Percentiles rank a stretch among this genome's conserved stretches.
Evolutionary conservation across 2,888 invertebrate species (phyloP).

Genomic region (Criorhina ranunculi): DNA sequence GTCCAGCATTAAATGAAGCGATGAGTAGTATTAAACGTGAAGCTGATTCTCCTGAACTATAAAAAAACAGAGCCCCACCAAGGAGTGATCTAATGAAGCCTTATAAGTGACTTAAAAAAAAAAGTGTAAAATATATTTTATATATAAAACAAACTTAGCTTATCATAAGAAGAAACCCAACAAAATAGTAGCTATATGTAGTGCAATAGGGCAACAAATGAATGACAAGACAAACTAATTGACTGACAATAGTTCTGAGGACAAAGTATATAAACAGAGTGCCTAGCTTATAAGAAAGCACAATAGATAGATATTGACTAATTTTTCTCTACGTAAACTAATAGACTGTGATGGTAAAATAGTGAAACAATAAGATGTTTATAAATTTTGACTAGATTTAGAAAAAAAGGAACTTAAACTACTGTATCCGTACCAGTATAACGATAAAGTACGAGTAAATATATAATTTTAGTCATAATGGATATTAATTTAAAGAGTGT

Average conservation of each 20-base stretch:
- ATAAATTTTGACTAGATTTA: not conserved
- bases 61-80: not conserved
- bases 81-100: not conserved
- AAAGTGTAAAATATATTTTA: slow-evolving; percentile 2
- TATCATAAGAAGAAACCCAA: not conserved
- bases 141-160: not conserved
- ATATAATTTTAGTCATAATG: slow-evolving; percentile 2
- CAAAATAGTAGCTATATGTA: slow-evolving; percentile 29
- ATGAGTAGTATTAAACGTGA: slow-evolving; percentile 82
- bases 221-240: slow-evolving; percentile 28
- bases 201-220: slow-evolving; percentile 61
- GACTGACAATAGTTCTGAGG: slow-evolving; percentile 36
- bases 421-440: not conserved
- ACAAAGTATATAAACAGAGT: slow-evolving; percentile 38
- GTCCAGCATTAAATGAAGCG: slow-evolving; percentile 84
- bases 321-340: slow-evolving; percentile 41
- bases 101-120: slow-evolving; percentile 20
- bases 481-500: too few species aligned
- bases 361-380: slow-evolving; percentile 23
- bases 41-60: slow-evolving; percentile 82
- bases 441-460: not conserved
- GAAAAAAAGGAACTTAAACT: not conserved
- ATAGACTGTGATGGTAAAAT: slow-evolving; percentile 70
- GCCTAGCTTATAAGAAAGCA: slow-evolving; percentile 24
- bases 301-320: not conserved